These are phyloP conservation scores for Theodoxus fluviatilis DNA, from an alignment of 2,888 invertebrate species.

Conservation along the genomic window DNA sequence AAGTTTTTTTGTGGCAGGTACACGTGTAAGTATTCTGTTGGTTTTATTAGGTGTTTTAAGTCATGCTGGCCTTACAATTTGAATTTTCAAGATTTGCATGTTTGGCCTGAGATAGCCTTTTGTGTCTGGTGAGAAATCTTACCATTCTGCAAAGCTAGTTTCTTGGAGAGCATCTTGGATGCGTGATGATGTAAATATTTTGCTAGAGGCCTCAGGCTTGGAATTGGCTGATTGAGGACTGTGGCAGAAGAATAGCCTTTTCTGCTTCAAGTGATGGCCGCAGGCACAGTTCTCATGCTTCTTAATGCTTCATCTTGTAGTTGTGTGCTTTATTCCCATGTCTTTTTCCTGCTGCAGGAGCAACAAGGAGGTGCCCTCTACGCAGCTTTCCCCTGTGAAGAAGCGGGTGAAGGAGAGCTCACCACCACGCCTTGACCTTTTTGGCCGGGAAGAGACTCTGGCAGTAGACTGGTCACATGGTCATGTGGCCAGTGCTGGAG, in stretches of 20 bases:
- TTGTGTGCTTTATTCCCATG: too few species aligned
- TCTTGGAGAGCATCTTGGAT: too few species aligned
- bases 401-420: conserved; percentile 96
- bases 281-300: too few species aligned
- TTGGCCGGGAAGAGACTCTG: conserved; percentile 34
- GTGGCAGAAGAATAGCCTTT: too few species aligned
- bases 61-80: not conserved
- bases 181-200: too few species aligned
- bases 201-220: too few species aligned
- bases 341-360: conserved; percentile 64
- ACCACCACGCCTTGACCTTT: conserved; percentile 73
- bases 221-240: too few species aligned
- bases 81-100: not conserved
- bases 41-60: not conserved
- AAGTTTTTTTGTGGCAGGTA: not conserved
- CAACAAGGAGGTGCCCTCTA: conserved; percentile 66
- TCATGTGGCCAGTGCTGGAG: conserved; percentile 23
- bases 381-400: conserved; percentile 92
- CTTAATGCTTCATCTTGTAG: too few species aligned
- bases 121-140: too few species aligned
- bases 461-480: conserved; percentile 27
- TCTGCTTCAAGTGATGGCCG: too few species aligned
- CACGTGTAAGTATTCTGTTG: not conserved
- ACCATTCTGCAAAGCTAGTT: too few species aligned
- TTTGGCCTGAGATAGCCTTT: not conserved